These are phyloP conservation scores for Pseudochaenichthys georgianus DNA, from an alignment of 2,797 vertebrate genomes.

Conservation along the genomic window DNA sequence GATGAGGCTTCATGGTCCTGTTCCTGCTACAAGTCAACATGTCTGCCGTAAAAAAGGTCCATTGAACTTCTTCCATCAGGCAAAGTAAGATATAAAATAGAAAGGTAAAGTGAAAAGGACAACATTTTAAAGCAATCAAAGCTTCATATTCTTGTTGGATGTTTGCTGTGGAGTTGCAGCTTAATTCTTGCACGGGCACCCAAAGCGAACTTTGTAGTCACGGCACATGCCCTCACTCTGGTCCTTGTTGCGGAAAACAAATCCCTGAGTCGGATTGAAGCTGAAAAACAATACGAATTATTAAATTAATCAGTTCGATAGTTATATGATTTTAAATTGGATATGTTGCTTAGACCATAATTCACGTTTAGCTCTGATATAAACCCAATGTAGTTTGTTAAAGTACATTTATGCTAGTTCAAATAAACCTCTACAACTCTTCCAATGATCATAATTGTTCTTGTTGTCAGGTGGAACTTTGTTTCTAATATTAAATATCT, in stretches of 20 bases:
- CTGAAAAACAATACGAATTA: slow-evolving; percentile 25
- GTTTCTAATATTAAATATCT: no score
- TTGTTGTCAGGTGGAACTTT: neutral
- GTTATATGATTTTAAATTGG: neutral
- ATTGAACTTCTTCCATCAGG: neutral
- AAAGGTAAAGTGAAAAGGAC: slow-evolving; percentile 2
- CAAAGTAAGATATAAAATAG: neutral
- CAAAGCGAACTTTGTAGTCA: slow-evolving; percentile 64
- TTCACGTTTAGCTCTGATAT: neutral
- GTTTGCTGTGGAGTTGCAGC: no score
- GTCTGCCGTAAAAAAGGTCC: neutral
- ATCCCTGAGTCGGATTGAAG: slow-evolving; percentile 35
- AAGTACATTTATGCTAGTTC: neutral
- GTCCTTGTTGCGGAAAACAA: slow-evolving; percentile 29
- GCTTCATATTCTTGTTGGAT: no score
- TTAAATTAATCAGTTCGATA: neutral
- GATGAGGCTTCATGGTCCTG: neutral
- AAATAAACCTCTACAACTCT: neutral
- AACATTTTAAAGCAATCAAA: no score
- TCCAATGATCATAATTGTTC: neutral
- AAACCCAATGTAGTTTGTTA: neutral
- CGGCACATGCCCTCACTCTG: neutral
- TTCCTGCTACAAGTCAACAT: neutral
- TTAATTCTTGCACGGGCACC: slow-evolving; percentile 35
- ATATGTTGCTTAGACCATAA: neutral